Evolutionary conservation across 2,113 vertebrate species (phyloP).

Genomic region (Burhinus bistriatus): DNA sequence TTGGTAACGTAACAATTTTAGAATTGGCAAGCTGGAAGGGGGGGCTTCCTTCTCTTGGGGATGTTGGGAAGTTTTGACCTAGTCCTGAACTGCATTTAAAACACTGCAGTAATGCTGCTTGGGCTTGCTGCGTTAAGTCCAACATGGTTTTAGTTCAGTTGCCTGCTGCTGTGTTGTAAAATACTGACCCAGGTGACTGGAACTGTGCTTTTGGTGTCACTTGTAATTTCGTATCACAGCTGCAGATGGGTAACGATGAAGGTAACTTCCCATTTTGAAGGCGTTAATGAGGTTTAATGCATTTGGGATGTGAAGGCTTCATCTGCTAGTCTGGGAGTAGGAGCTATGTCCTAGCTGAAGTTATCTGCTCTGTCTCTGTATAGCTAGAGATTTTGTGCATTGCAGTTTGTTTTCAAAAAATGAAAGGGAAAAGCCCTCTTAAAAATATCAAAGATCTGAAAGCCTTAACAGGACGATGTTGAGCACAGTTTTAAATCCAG

Average conservation of each 20-base stretch:
- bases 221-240: slow-evolving; percentile 13
- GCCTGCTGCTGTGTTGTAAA: slow-evolving; percentile 13
- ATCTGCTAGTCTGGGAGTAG: background rate
- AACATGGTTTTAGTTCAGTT: background rate
- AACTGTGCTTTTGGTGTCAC: background rate
- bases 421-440: background rate
- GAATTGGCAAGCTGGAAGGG: background rate
- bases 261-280: background rate
- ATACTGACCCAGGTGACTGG: background rate
- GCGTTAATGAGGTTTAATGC: slow-evolving; percentile 18
- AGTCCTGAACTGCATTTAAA: background rate
- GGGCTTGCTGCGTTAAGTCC: background rate
- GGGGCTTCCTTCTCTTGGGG: background rate
- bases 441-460: background rate
- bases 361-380: background rate
- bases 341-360: background rate
- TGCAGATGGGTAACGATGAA: background rate
- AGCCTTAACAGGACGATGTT: background rate
- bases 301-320: background rate
- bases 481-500: background rate
- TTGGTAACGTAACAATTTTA: background rate
- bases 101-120: background rate
- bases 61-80: background rate
- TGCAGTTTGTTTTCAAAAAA: background rate
- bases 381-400: background rate